Conservation (phyloP, 2,888 invertebrate species). For the Drosophila yooni region DNA sequence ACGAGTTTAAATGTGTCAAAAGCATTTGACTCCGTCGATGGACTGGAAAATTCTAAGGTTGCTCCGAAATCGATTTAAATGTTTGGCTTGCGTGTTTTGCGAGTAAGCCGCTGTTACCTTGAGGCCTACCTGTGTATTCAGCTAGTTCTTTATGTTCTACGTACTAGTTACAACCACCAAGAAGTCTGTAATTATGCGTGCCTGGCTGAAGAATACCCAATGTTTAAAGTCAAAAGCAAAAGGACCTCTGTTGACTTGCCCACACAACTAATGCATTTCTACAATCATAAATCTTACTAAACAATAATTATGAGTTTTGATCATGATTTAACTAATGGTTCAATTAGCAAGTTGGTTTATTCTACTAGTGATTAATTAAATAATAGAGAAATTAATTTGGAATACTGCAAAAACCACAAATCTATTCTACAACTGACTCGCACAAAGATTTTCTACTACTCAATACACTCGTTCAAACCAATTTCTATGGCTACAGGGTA, state of each 20-base stretch:
- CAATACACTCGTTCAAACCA: neutral
- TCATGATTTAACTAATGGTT: neutral
- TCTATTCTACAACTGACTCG: neutral
- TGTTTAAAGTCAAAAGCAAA: neutral
- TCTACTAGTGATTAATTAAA: neutral
- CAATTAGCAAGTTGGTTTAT: neutral
- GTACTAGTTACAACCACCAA: constrained; percentile 25
- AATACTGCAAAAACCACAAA: neutral
- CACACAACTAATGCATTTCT: neutral
- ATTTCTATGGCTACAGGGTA: constrained; percentile 18
- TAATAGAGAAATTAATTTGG: neutral
- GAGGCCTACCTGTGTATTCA: constrained; percentile 56
- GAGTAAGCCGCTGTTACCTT: constrained; percentile 57
- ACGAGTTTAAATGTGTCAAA: constrained; percentile 38
- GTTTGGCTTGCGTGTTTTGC: constrained; percentile 71
- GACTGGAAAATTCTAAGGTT: constrained; percentile 48
- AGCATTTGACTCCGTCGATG: constrained; percentile 35
- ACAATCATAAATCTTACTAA: neutral
- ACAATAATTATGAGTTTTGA: neutral
- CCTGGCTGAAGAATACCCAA: constrained; percentile 10
- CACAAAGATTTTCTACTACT: neutral
- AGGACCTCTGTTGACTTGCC: neutral
- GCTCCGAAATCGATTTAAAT: constrained; percentile 70
- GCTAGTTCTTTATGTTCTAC: constrained; percentile 28
- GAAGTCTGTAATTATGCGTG: neutral